Conservation (phyloP, 1,140 invertebrate species). For the Tribolium madens region DNA sequence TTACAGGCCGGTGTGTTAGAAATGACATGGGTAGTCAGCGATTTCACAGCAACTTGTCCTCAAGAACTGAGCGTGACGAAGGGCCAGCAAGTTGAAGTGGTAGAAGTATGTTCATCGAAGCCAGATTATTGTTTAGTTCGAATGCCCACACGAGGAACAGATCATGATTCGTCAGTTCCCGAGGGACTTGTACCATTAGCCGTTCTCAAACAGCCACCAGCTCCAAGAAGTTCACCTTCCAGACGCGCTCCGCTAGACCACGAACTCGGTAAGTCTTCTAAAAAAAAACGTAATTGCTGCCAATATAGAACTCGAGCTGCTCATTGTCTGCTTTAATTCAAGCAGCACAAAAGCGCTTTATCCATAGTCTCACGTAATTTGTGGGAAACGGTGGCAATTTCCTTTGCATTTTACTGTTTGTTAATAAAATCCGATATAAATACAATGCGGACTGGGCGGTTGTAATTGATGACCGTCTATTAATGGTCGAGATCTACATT, state of each 20-base stretch:
- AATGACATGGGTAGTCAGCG: conserved; percentile 89
- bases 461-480: conserved; percentile 16
- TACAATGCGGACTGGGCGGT: conserved; percentile 1
- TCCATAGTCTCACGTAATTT: conserved; percentile 3
- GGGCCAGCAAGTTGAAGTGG: conserved; percentile 92
- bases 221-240: conserved; percentile 73
- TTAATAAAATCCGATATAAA: conserved; percentile 37
- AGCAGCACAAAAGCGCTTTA: not conserved
- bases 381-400: conserved; percentile 22
- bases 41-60: conserved; percentile 78
- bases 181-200: conserved; percentile 88
- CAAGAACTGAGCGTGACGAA: conserved; percentile 84
- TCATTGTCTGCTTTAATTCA: not conserved
- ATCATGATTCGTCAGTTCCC: conserved; percentile 71
- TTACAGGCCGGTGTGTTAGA: conserved; percentile 78
- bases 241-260: conserved; percentile 65
- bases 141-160: conserved; percentile 69
- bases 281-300: not conserved
- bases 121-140: conserved; percentile 77
- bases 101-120: conserved; percentile 75
- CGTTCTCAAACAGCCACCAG: conserved; percentile 84
- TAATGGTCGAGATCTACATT: not conserved
- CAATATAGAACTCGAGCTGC: not conserved
- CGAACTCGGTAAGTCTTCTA: conserved; percentile 65
- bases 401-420: conserved; percentile 30